These are phyloP conservation scores for Cettia cetti DNA, from an alignment of 2,113 vertebrate species.

Conservation along the genomic window DNA sequence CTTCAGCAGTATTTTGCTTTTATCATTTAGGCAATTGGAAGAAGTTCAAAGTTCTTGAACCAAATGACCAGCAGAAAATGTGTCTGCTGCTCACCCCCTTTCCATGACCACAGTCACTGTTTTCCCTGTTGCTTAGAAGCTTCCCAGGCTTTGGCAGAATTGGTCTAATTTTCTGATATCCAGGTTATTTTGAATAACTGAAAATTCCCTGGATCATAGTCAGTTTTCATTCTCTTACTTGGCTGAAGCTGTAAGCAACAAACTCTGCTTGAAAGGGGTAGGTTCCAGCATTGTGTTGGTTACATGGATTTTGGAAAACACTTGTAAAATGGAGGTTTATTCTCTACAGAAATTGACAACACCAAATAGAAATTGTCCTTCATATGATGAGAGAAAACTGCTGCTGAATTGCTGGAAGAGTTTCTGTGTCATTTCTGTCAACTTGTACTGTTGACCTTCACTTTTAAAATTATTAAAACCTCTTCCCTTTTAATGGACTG, in stretches of 20 bases:
- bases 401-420: not conserved
- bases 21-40: not conserved
- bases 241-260: not conserved
- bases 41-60: not conserved
- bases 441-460: not conserved
- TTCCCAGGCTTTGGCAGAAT: not conserved
- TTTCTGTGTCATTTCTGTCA: not conserved
- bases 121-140: not conserved
- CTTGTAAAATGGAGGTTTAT: not conserved
- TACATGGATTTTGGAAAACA: not conserved
- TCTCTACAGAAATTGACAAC: not conserved
- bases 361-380: not conserved
- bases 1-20: not conserved
- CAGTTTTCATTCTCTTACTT: not conserved
- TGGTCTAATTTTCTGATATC: not conserved
- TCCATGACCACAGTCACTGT: not conserved
- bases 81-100: not conserved
- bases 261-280: not conserved
- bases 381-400: not conserved
- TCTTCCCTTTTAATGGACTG: not conserved
- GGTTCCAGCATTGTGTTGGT: not conserved
- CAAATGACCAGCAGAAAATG: not conserved
- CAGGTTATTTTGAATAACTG: not conserved
- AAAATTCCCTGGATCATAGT: not conserved
- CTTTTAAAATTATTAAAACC: not conserved